phyloP scores from a whole-genome alignment of 2,888 invertebrate species.

The Dasypolia templi region DNA sequence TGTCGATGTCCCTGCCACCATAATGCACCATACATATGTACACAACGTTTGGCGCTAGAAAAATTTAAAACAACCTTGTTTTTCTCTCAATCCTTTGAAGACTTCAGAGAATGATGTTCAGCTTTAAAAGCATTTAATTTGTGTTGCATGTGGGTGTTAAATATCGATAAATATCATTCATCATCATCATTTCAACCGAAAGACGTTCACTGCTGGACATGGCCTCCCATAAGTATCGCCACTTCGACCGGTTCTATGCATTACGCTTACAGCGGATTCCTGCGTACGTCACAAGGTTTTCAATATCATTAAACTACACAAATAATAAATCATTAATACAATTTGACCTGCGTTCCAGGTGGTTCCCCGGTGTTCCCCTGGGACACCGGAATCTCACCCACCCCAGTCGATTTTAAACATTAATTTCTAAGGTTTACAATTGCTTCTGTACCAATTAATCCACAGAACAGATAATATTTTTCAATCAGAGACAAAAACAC shows the following conservation, averaged over 20 bases:
- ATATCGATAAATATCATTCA: background rate
- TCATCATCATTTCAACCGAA: background rate
- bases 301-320: background rate
- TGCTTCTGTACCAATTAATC: no score
- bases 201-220: background rate
- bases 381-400: no score
- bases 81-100: background rate
- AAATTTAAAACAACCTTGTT: background rate
- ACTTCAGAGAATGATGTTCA: background rate
- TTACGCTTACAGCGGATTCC: background rate
- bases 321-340: background rate
- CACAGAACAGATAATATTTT: no score
- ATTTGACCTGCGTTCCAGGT: no score
- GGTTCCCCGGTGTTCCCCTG: no score
- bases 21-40: no score
- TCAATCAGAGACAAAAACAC: no score
- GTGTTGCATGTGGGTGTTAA: background rate
- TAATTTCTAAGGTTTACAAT: no score
- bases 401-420: no score
- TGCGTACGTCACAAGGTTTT: background rate
- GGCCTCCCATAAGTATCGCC: background rate
- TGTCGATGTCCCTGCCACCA: no score
- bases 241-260: no score
- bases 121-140: background rate
- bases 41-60: no score